Evolutionary conservation across 2,888 invertebrate species (phyloP).

Genomic region (Diaprepes abbreviatus): DNA sequence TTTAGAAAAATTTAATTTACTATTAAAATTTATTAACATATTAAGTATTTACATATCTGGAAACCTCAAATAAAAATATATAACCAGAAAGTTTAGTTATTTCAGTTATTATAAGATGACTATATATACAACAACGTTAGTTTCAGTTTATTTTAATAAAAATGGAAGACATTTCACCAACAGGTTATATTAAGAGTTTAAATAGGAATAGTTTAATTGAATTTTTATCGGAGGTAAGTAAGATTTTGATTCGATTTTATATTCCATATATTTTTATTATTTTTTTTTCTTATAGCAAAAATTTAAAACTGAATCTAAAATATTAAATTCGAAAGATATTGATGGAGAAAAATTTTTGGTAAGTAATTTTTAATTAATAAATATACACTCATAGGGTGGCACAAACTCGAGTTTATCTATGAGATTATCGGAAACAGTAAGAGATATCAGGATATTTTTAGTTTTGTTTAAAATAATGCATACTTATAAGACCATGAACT

Average conservation of each 20-base stretch:
- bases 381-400: no score
- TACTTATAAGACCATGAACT: no score
- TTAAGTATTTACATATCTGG: no score
- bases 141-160: conserved; percentile 12
- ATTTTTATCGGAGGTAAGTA: conserved; percentile 25
- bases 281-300: conserved; percentile 1
- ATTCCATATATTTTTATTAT: neutral
- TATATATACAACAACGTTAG: no score
- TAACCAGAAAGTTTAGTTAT: no score
- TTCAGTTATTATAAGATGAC: no score
- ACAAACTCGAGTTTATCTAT: no score
- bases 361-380: no score
- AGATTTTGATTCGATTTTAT: neutral
- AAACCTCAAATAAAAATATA: no score
- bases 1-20: no score
- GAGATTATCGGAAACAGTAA: neutral
- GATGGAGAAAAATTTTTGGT: conserved; percentile 53
- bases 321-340: conserved; percentile 45
- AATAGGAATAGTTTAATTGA: conserved; percentile 1
- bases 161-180: conserved; percentile 3
- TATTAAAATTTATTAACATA: no score
- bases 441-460: neutral
- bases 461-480: neutral
- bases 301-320: conserved; percentile 43
- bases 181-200: conserved; percentile 13